Evolutionary conservation across 1,140 invertebrate species (phyloP).

Genomic region (Neomicropteryx cornuta): DNA sequence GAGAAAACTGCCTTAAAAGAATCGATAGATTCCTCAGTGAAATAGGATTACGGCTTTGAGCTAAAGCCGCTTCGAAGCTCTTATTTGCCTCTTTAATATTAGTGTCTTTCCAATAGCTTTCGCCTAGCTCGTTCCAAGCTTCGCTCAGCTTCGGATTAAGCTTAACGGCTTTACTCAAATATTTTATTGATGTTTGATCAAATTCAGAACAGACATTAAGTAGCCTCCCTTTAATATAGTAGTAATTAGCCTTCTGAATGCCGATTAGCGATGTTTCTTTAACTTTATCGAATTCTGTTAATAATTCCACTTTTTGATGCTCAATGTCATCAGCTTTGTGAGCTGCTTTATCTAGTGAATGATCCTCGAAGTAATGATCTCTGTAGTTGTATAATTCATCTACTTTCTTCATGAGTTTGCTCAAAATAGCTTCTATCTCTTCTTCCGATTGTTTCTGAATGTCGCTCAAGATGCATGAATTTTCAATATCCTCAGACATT

Average conservation of each 20-base stretch:
- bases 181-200: conserved; percentile 57
- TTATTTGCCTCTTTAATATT: conserved; percentile 72
- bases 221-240: conserved; percentile 63
- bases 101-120: conserved; percentile 82
- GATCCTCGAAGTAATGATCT: conserved; percentile 70
- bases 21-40: conserved; percentile 78
- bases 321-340: conserved; percentile 56
- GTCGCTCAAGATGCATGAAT: too few relatives aligned
- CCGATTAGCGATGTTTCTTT: conserved; percentile 46
- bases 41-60: conserved; percentile 65
- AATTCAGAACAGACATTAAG: conserved; percentile 64
- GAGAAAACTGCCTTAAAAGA: conserved; percentile 58
- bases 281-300: conserved; percentile 52
- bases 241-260: conserved; percentile 46
- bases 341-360: conserved; percentile 54
- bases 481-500: too few relatives aligned
- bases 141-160: conserved; percentile 69
- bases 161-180: conserved; percentile 74
- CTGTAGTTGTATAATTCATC: conserved; percentile 56
- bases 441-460: too few relatives aligned
- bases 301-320: conserved; percentile 49
- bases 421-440: too few relatives aligned
- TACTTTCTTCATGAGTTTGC: conserved; percentile 56
- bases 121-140: conserved; percentile 84
- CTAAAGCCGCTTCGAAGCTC: conserved; percentile 73